Evolutionary conservation across 2,888 invertebrate species (phyloP).

Genomic region (Miltochrista miniata): DNA sequence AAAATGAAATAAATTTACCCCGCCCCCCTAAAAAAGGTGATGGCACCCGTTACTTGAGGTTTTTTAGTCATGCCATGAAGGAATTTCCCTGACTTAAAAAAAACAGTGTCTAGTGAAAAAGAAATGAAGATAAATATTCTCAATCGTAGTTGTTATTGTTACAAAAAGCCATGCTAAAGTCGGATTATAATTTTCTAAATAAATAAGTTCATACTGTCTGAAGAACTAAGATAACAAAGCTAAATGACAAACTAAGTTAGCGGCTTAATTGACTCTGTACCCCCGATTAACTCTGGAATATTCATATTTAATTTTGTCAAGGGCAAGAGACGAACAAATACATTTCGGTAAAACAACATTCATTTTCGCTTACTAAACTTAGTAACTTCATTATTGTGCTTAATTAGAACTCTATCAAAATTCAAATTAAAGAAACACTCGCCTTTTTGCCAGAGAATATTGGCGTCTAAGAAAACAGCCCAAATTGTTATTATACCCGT

Average conservation of each 20-base stretch:
- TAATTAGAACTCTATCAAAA: slow-evolving; percentile 38
- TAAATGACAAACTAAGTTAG: slow-evolving; percentile 59
- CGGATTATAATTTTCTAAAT: slow-evolving; percentile 52
- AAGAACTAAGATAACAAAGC: slow-evolving; percentile 70
- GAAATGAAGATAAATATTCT: neutral
- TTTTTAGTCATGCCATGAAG: too few relatives aligned
- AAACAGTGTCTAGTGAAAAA: neutral
- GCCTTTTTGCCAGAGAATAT: slow-evolving; percentile 18
- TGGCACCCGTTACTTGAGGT: too few relatives aligned
- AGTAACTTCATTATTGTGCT: slow-evolving; percentile 29
- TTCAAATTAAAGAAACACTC: slow-evolving; percentile 38
- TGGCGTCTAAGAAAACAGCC: slow-evolving; percentile 9
- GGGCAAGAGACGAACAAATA: slow-evolving; percentile 40
- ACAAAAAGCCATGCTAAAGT: slow-evolving; percentile 52
- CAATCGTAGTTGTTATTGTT: slow-evolving; percentile 14
- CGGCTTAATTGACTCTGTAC: slow-evolving; percentile 54
- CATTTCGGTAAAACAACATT: slow-evolving; percentile 26
- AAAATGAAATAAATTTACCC: too few relatives aligned
- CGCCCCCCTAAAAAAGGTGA: too few relatives aligned
- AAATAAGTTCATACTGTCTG: slow-evolving; percentile 62
- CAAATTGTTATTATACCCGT: slow-evolving; percentile 24
- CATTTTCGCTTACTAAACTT: slow-evolving; percentile 25
- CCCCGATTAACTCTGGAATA: slow-evolving; percentile 44
- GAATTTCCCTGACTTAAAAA: too few relatives aligned
- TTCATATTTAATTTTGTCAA: slow-evolving; percentile 56